A percentile compares a stretch with the other conserved stretches of the same genome.
Conservation (phyloP, 2,888 invertebrate species). For the Phalera bucephala region DNA sequence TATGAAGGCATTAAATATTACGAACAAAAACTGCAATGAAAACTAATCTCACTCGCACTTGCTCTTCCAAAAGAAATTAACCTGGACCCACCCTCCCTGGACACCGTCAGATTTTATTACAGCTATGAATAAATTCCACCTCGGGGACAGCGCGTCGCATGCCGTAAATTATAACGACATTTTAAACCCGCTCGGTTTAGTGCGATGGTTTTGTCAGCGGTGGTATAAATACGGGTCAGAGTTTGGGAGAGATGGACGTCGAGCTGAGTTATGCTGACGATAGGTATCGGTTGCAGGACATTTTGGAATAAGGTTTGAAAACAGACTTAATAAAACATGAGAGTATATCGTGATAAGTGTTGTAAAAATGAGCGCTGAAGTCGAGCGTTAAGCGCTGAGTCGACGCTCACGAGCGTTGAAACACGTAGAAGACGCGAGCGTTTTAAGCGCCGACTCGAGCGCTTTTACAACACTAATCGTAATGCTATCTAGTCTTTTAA, state of each 20-base stretch:
- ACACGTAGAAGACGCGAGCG: too few species aligned
- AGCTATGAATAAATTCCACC: slow-evolving; percentile 75
- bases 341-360: not conserved
- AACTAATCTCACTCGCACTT: slow-evolving; percentile 21
- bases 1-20: too few species aligned
- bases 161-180: slow-evolving; percentile 68
- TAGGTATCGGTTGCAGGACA: slow-evolving; percentile 5
- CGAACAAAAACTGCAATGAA: not conserved
- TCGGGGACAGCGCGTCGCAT: slow-evolving; percentile 49
- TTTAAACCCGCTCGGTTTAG: slow-evolving; percentile 57
- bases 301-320: not conserved
- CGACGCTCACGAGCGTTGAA: too few species aligned
- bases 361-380: too few species aligned
- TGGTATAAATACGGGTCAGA: slow-evolving; percentile 38
- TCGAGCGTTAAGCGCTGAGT: too few species aligned
- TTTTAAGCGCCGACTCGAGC: too few species aligned
- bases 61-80: slow-evolving; percentile 69
- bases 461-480: too few species aligned
- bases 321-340: not conserved
- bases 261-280: slow-evolving; percentile 32
- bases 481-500: too few species aligned
- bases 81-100: slow-evolving; percentile 42
- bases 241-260: slow-evolving; percentile 42
- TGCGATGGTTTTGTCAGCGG: slow-evolving; percentile 42
- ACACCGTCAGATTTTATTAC: slow-evolving; percentile 76